phyloP scores from a whole-genome alignment of 2,113 vertebrate species.

The Sander vitreus region DNA sequence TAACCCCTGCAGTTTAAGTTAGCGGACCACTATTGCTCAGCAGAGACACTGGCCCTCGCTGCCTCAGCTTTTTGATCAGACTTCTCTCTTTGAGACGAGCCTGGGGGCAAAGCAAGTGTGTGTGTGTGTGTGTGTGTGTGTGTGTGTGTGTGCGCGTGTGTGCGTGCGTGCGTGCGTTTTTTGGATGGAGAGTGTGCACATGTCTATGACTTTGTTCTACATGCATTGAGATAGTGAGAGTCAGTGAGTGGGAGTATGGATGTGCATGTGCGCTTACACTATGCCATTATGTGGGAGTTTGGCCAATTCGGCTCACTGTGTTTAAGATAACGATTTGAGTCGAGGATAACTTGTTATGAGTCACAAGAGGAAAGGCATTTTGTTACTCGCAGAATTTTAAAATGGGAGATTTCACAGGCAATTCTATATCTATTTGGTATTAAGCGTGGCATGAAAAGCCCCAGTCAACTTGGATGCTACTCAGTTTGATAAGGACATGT shows the following conservation, averaged over 20 bases:
- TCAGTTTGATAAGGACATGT: neutral
- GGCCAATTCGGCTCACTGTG: slow-evolving; percentile 65
- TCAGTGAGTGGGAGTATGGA: slow-evolving; percentile 73
- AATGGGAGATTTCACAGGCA: slow-evolving; percentile 38
- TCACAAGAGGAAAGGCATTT: slow-evolving; percentile 71
- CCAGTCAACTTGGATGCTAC: neutral
- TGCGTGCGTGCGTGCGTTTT: neutral
- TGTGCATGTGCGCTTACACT: slow-evolving; percentile 73
- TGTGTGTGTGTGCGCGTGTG: slow-evolving; percentile 16
- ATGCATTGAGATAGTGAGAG: slow-evolving; percentile 68
- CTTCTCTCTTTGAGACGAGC: slow-evolving; percentile 67
- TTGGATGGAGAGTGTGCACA: slow-evolving; percentile 33
- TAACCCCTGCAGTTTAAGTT: slow-evolving; percentile 85
- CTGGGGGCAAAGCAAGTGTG: slow-evolving; percentile 53
- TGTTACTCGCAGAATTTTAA: slow-evolving; percentile 62
- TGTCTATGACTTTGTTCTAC: slow-evolving; percentile 55
- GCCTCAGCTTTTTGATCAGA: slow-evolving; percentile 72
- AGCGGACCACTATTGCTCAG: slow-evolving; percentile 72
- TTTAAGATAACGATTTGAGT: slow-evolving; percentile 76
- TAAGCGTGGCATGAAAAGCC: slow-evolving; percentile 24
- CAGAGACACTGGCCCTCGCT: slow-evolving; percentile 65
- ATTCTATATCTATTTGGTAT: slow-evolving; percentile 1
- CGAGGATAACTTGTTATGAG: slow-evolving; percentile 70
- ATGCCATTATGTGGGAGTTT: slow-evolving; percentile 78
- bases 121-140: slow-evolving; percentile 19